A percentile compares a stretch with the other conserved stretches of the same genome.
Evolutionary conservation across 2,888 invertebrate genomes (phyloP).

Genomic region (Amblyjoppa fuscipennis): DNA sequence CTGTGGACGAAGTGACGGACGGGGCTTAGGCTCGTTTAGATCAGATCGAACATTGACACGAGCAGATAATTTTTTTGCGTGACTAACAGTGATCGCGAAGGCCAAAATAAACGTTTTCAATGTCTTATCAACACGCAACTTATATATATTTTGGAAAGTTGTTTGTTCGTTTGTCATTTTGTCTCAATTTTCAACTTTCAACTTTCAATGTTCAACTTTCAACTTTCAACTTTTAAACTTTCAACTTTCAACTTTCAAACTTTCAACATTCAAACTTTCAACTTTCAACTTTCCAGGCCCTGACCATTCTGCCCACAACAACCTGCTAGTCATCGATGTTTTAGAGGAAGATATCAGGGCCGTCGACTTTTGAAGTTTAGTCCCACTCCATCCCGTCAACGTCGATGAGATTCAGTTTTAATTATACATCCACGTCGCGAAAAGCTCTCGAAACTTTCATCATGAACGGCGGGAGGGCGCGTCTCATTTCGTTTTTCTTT

Average conservation of each 20-base stretch:
- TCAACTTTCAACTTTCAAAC: no score
- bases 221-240: no score
- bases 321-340: neutral
- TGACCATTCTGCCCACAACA: no score
- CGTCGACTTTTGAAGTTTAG: slow-evolving; percentile 26
- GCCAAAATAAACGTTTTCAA: no score
- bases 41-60: slow-evolving; percentile 40
- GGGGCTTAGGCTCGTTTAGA: slow-evolving; percentile 47
- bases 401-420: slow-evolving; percentile 60
- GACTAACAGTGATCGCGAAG: no score
- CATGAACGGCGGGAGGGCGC: slow-evolving; percentile 29
- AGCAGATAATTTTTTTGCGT: neutral
- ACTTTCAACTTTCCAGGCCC: no score
- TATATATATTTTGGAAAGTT: no score
- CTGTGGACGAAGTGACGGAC: slow-evolving; percentile 39
- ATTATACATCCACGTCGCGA: slow-evolving; percentile 36
- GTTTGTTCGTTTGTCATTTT: no score
- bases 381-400: slow-evolving; percentile 23
- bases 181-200: no score
- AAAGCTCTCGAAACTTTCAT: slow-evolving; percentile 46
- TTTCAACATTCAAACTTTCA: no score
- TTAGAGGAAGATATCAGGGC: slow-evolving; percentile 5
- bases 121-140: no score
- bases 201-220: no score
- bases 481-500: slow-evolving; percentile 42